Evolutionary conservation across 1,140 invertebrate species (phyloP).

Genomic region (Aporrectodea caliginosa): DNA sequence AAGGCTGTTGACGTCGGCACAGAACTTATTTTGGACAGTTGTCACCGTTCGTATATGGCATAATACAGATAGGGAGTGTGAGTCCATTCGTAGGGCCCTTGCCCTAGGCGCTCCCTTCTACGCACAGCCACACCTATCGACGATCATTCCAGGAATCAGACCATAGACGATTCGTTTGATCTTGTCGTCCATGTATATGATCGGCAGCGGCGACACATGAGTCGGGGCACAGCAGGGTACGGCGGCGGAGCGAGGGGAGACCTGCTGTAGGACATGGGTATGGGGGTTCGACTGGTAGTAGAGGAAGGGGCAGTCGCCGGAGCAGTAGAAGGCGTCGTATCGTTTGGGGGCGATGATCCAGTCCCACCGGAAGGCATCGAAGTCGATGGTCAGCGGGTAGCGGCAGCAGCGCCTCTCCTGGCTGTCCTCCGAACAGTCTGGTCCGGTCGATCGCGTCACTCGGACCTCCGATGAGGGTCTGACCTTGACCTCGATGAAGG

Average conservation of each 20-base stretch:
- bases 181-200: constrained; percentile 88
- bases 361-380: constrained; percentile 94
- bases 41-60: too few relatives aligned
- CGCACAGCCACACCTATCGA: constrained; percentile 91
- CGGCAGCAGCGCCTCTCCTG: constrained; percentile 23
- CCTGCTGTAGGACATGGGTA: not conserved
- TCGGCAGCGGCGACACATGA: constrained; percentile 83
- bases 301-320: constrained; percentile 83
- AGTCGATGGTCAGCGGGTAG: constrained; percentile 65
- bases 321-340: constrained; percentile 91
- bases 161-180: constrained; percentile 83
- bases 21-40: too few relatives aligned
- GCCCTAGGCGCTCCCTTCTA: too few relatives aligned
- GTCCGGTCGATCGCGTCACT: not conserved
- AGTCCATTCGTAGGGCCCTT: too few relatives aligned
- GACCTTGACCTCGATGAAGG: too few relatives aligned
- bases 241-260: too few relatives aligned
- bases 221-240: constrained; percentile 85
- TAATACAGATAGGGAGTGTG: too few relatives aligned
- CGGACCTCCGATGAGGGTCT: too few relatives aligned
- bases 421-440: not conserved
- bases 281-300: not conserved
- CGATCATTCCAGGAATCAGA: constrained; percentile 91
- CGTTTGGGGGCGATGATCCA: constrained; percentile 97
- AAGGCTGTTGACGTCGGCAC: too few relatives aligned